Percentiles rank a stretch among this genome's conserved stretches.
Evolutionary conservation across 2,888 invertebrate species (phyloP).

Genomic region (Oligia latruncula): DNA sequence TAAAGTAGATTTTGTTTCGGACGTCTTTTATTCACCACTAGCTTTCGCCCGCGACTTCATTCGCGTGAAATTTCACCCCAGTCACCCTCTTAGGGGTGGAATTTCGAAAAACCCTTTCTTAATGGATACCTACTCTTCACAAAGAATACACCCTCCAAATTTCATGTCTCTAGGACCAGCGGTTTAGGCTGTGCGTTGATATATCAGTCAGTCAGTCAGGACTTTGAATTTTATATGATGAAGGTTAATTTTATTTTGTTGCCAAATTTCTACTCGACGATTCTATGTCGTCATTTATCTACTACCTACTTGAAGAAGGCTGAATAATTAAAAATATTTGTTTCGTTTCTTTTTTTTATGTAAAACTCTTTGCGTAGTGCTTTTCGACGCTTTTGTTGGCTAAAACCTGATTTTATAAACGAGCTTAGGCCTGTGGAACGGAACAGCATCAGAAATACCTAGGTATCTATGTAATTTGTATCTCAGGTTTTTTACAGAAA

Average conservation of each 20-base stretch:
- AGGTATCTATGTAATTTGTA: neutral
- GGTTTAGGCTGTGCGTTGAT: no score
- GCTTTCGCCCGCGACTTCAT: no score
- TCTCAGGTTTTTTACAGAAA: neutral
- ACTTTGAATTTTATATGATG: neutral
- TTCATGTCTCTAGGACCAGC: no score
- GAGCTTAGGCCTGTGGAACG: conserved; percentile 29
- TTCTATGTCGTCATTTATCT: conserved; percentile 35
- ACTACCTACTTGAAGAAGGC: conserved; percentile 21
- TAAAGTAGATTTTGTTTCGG: neutral
- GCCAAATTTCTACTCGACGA: conserved; percentile 26
- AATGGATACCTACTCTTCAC: no score
- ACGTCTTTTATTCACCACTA: neutral
- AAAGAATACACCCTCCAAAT: no score
- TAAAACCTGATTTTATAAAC: conserved; percentile 47
- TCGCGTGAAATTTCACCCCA: no score
- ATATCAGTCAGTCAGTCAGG: no score
- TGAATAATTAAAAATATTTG: conserved; percentile 17
- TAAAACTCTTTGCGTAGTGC: conserved; percentile 23
- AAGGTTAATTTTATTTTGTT: conserved; percentile 16
- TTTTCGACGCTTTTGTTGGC: conserved; percentile 6
- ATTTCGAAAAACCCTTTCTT: no score
- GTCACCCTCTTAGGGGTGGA: no score
- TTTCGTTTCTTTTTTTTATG: conserved; percentile 26
- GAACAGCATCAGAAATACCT: conserved; percentile 7